Conservation (phyloP, 2,888 invertebrate species). For the Mythimna ferrago region DNA sequence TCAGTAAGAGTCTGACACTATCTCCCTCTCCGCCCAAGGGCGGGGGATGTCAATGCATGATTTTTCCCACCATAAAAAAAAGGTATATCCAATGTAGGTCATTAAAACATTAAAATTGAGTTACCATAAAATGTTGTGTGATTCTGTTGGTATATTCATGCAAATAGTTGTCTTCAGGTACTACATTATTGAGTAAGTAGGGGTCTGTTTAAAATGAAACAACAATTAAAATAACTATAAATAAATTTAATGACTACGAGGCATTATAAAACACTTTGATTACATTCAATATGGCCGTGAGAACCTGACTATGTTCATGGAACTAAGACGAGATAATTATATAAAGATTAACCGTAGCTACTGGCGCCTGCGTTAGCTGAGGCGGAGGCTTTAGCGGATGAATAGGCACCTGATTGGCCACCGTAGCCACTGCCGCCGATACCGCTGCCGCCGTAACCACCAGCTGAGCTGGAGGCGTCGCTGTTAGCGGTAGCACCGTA, state of each 20-base stretch:
- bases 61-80: too few species aligned
- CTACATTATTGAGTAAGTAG: not conserved
- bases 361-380: slow-evolving; percentile 76
- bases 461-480: slow-evolving; percentile 1
- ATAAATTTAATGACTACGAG: slow-evolving; percentile 66
- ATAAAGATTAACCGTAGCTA: slow-evolving; percentile 73
- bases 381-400: slow-evolving; percentile 79
- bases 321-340: slow-evolving; percentile 21
- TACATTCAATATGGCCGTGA: slow-evolving; percentile 63
- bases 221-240: slow-evolving; percentile 50
- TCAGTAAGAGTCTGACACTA: too few species aligned
- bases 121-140: not conserved
- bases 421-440: slow-evolving; percentile 54
- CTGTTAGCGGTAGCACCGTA: slow-evolving; percentile 28
- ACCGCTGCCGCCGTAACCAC: slow-evolving; percentile 26
- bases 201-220: slow-evolving; percentile 35
- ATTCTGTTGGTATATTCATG: not conserved
- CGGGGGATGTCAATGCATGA: too few species aligned
- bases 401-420: slow-evolving; percentile 70
- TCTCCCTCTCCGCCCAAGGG: too few species aligned
- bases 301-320: slow-evolving; percentile 58
- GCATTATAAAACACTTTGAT: slow-evolving; percentile 48
- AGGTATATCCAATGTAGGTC: too few species aligned
- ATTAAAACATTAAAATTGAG: not conserved
- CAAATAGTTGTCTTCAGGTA: not conserved